phyloP scores from a whole-genome alignment of 2,797 vertebrate genomes.

The Crotalus adamanteus region DNA sequence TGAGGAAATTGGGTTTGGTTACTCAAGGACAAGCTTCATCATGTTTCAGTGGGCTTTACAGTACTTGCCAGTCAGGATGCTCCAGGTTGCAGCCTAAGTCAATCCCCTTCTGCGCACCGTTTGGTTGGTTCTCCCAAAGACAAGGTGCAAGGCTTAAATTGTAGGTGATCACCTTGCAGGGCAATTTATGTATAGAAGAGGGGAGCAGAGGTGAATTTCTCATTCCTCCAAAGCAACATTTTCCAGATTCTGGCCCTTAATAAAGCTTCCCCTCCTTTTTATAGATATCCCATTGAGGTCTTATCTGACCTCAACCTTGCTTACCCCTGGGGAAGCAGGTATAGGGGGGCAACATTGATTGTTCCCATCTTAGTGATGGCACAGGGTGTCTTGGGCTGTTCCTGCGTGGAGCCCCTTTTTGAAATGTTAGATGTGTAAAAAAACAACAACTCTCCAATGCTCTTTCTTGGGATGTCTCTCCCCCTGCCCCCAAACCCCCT shows the following conservation, averaged over 20 bases:
- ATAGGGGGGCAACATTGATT: not conserved
- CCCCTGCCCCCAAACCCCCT: not conserved
- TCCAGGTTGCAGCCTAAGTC: not conserved
- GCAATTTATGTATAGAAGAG: constrained; percentile 47
- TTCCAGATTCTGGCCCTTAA: not conserved
- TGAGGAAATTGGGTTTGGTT: not conserved
- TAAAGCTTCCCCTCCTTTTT: not conserved
- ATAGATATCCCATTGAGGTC: too few relatives aligned
- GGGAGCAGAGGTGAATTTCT: constrained; percentile 41
- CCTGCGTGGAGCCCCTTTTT: not conserved
- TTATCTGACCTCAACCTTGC: not conserved
- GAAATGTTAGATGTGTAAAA: not conserved
- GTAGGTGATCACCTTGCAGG: not conserved
- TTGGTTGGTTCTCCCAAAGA: not conserved
- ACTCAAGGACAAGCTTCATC: not conserved
- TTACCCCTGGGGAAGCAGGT: not conserved
- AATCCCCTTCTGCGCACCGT: not conserved
- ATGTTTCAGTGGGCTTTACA: not conserved
- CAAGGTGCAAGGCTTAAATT: not conserved
- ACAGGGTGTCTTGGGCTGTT: not conserved
- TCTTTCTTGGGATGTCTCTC: not conserved
- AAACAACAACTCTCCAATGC: not conserved
- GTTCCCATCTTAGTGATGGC: not conserved
- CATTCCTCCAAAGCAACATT: not conserved
- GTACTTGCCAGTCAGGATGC: not conserved